phyloP scores from a whole-genome alignment of 2,113 vertebrate species.

The Mugil cephalus region DNA sequence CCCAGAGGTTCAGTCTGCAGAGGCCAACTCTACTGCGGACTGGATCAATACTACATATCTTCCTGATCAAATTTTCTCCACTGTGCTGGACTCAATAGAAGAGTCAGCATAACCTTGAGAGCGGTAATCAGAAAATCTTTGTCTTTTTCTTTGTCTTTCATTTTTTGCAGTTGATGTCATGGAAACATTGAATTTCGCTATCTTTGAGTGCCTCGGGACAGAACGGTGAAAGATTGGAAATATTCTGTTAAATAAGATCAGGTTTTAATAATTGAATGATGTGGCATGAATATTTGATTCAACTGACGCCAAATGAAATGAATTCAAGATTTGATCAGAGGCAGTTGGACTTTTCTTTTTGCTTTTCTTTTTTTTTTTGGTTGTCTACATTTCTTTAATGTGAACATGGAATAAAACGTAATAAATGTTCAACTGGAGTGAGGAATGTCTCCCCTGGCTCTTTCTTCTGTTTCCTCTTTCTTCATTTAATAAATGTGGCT shows the following conservation, averaged over 20 bases:
- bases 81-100: slow-evolving; percentile 4
- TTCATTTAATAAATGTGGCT: too few relatives aligned
- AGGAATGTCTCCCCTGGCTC: too few relatives aligned
- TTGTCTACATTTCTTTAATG: too few relatives aligned
- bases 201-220: not conserved
- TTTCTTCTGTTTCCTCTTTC: too few relatives aligned
- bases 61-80: slow-evolving; percentile 27
- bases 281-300: not conserved
- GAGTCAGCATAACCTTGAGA: not conserved
- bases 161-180: too few relatives aligned
- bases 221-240: not conserved
- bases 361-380: too few relatives aligned
- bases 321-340: not conserved
- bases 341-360: not conserved
- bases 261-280: not conserved
- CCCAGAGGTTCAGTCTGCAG: slow-evolving; percentile 43
- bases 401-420: too few relatives aligned
- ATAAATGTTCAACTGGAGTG: too few relatives aligned
- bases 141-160: too few relatives aligned
- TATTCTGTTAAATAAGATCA: too few relatives aligned
- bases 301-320: not conserved
- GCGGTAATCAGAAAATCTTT: not conserved
- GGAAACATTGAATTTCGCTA: not conserved
- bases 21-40: slow-evolving; percentile 64
- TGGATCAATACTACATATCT: slow-evolving; percentile 59